Percentiles rank a stretch among this genome's conserved stretches.
Evolutionary conservation across 1,140 invertebrate species (phyloP).

Genomic region (Calliphora vicina): DNA sequence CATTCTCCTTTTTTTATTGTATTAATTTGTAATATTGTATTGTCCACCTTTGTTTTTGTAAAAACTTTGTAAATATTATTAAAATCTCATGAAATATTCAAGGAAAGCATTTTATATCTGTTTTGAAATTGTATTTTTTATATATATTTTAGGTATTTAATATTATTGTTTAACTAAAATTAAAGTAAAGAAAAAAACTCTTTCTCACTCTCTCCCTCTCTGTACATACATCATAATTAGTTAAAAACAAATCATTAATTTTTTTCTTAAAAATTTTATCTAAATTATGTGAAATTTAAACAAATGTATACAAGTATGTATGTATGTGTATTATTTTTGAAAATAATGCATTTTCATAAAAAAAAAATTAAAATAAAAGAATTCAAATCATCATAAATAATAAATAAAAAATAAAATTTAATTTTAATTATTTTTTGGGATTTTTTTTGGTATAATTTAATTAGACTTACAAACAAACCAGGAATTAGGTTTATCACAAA

Average conservation of each 20-base stretch:
- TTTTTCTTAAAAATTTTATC: constrained; percentile 1
- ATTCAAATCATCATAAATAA: neutral
- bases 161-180: too few relatives aligned
- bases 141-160: neutral
- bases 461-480: too few relatives aligned
- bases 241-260: neutral
- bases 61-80: neutral
- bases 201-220: neutral
- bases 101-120: neutral
- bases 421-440: neutral
- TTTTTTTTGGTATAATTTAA: too few relatives aligned
- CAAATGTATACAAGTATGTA: neutral
- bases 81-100: neutral
- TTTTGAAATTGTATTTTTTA: neutral
- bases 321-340: neutral
- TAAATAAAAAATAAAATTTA: neutral
- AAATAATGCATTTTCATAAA: neutral
- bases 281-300: neutral
- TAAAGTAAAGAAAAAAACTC: neutral
- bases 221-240: neutral
- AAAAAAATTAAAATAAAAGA: neutral
- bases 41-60: neutral
- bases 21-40: neutral
- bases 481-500: too few relatives aligned
- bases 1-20: neutral